Evolutionary conservation across 2,888 invertebrate species (phyloP).

Genomic region (Epistrophe grossulariae): DNA sequence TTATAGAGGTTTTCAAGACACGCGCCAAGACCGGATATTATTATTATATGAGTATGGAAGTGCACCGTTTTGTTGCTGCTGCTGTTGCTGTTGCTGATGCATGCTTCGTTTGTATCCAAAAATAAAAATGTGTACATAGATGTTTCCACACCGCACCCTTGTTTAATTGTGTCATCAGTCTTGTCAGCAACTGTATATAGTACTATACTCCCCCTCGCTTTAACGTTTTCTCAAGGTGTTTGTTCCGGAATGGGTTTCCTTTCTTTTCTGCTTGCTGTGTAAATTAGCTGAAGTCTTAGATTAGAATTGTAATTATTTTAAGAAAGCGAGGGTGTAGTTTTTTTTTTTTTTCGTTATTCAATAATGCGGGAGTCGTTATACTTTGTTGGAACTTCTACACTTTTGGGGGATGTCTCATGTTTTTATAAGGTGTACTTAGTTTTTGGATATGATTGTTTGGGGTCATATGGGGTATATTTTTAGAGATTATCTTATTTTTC

Average conservation of each 20-base stretch:
- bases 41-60: background rate
- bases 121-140: slow-evolving; percentile 41
- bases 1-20: slow-evolving; percentile 49
- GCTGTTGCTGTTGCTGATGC: background rate
- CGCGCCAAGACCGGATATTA: slow-evolving; percentile 70
- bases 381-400: slow-evolving; percentile 16
- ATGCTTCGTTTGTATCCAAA: slow-evolving; percentile 61
- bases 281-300: slow-evolving; percentile 69
- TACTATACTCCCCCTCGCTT: slow-evolving; percentile 4
- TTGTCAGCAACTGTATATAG: slow-evolving; percentile 41
- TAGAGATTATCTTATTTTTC: slow-evolving; percentile 30
- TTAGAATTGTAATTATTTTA: slow-evolving; percentile 68
- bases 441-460: slow-evolving; percentile 54
- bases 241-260: slow-evolving; percentile 44
- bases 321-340: slow-evolving; percentile 51
- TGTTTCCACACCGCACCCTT: slow-evolving; percentile 37
- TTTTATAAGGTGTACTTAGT: background rate
- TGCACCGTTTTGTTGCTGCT: background rate
- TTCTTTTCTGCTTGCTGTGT: slow-evolving; percentile 38
- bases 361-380: slow-evolving; percentile 54
- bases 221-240: slow-evolving; percentile 54
- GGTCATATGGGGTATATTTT: slow-evolving; percentile 68
- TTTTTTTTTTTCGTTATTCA: background rate
- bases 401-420: slow-evolving; percentile 42
- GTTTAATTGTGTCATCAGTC: slow-evolving; percentile 60